Conservation (phyloP, 2,113 vertebrate species). For the Osmerus mordax region DNA sequence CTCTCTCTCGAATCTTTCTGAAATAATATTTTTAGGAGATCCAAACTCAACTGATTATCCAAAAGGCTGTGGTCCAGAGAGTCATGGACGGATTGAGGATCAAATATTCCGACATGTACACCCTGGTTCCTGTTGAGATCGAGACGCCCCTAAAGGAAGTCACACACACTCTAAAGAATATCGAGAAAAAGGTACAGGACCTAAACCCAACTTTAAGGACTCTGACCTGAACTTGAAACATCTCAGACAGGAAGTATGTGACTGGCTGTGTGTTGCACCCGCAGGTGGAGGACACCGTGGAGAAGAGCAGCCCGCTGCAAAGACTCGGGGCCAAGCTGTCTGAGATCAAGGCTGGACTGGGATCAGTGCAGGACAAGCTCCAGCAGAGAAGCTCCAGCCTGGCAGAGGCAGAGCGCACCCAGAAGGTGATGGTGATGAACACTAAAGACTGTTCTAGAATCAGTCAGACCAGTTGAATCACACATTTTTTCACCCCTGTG, state of each 20-base stretch:
- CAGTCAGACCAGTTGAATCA: background rate
- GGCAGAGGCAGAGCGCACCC: constrained; percentile 78
- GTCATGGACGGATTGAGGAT: constrained; percentile 78
- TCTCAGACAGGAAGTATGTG: background rate
- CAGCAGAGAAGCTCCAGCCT: constrained; percentile 76
- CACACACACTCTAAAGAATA: constrained; percentile 69
- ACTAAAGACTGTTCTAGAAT: background rate
- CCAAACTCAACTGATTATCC: constrained; percentile 69
- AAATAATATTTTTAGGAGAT: constrained; percentile 70
- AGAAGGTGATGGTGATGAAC: constrained; percentile 76
- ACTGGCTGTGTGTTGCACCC: background rate
- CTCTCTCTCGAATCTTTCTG: background rate
- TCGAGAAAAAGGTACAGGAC: constrained; percentile 82
- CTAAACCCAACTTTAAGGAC: background rate
- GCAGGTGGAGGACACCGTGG: constrained; percentile 75
- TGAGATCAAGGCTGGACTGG: constrained; percentile 78
- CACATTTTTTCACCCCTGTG: background rate
- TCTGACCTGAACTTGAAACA: background rate
- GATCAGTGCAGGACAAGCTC: constrained; percentile 76
- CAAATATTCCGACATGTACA: constrained; percentile 79
- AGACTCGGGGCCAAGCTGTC: constrained; percentile 76
- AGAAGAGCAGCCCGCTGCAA: constrained; percentile 76
- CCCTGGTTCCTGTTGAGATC: constrained; percentile 77
- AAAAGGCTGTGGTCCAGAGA: constrained; percentile 74
- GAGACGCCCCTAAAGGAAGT: constrained; percentile 75